A percentile compares a stretch with the other conserved stretches of the same genome.
Evolutionary conservation across 2,888 invertebrate species (phyloP).

Genomic region (Coenonympha arcania): DNA sequence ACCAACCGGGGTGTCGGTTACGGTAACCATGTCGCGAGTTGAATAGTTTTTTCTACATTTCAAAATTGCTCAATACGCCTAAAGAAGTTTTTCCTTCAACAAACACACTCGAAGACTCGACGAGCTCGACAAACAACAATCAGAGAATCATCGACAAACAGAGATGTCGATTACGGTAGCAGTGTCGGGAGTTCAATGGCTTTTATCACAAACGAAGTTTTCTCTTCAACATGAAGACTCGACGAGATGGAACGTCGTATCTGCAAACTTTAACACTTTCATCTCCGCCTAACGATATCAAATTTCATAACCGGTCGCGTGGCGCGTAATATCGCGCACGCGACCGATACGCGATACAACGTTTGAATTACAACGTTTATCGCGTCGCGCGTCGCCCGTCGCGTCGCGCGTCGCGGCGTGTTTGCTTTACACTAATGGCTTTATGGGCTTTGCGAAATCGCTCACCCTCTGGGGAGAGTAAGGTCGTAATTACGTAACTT

Average conservation of each 20-base stretch:
- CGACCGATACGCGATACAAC: constrained; percentile 49
- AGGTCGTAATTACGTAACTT: not conserved
- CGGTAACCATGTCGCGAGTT: too few species aligned
- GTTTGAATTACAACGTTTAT: constrained; percentile 70
- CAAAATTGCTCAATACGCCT: too few species aligned
- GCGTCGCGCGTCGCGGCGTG: constrained; percentile 47
- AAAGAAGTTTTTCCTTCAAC: too few species aligned
- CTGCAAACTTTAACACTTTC: constrained; percentile 25
- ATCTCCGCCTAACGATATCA: constrained; percentile 42
- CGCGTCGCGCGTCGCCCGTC: constrained; percentile 34
- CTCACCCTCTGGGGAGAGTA: not conserved
- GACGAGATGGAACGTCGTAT: constrained; percentile 21
- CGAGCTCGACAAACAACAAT: too few species aligned
- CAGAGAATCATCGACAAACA: too few species aligned
- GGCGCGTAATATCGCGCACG: constrained; percentile 61
- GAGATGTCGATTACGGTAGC: too few species aligned
- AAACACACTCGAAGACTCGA: too few species aligned
- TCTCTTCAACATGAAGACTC: too few species aligned
- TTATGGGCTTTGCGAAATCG: constrained; percentile 51
- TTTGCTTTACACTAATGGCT: constrained; percentile 39
- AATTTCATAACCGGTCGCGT: constrained; percentile 67
- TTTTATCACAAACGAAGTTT: too few species aligned
- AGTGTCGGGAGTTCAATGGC: too few species aligned
- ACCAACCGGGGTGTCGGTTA: too few species aligned
- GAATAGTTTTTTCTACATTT: too few species aligned